These are phyloP conservation scores for Polypedilum pembai DNA, from an alignment of 1,140 invertebrate genomes.

Conservation along the genomic window DNA sequence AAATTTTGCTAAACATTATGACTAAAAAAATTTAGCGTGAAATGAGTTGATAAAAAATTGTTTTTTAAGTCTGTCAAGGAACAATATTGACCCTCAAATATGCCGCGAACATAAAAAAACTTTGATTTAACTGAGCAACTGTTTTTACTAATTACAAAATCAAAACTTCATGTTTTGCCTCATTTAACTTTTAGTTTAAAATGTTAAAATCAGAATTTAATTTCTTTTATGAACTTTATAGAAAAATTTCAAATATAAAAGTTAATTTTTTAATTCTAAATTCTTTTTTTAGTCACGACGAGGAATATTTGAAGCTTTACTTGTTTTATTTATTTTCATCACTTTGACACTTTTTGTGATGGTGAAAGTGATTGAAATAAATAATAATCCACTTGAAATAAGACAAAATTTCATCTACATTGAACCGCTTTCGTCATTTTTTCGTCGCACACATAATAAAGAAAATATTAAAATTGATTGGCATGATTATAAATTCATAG, in stretches of 20 bases:
- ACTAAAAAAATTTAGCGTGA: too few species aligned
- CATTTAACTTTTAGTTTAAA: too few species aligned
- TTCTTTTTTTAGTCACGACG: neutral
- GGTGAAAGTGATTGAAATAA: constrained; percentile 8
- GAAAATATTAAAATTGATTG: constrained; percentile 55
- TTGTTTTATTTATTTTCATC: neutral
- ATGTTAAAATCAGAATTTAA: too few species aligned
- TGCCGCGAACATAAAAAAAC: too few species aligned
- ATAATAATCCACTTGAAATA: constrained; percentile 12
- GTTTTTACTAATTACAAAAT: too few species aligned
- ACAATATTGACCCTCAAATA: too few species aligned
- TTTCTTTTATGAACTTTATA: too few species aligned
- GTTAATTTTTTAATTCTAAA: neutral
- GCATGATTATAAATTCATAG: constrained; percentile 59
- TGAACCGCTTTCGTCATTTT: constrained; percentile 59
- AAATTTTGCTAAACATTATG: too few species aligned
- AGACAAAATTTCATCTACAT: constrained; percentile 31
- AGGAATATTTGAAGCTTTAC: neutral
- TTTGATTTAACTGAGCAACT: too few species aligned
- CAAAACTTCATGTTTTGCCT: too few species aligned
- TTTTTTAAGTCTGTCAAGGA: too few species aligned
- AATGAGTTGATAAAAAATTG: too few species aligned
- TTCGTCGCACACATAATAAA: constrained; percentile 50
- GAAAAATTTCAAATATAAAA: neutral
- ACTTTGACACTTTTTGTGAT: neutral